These are phyloP conservation scores for Parazoanthus atlanticus DNA, from an alignment of 92 coral and sea anemone species.

Conservation along the genomic window DNA sequence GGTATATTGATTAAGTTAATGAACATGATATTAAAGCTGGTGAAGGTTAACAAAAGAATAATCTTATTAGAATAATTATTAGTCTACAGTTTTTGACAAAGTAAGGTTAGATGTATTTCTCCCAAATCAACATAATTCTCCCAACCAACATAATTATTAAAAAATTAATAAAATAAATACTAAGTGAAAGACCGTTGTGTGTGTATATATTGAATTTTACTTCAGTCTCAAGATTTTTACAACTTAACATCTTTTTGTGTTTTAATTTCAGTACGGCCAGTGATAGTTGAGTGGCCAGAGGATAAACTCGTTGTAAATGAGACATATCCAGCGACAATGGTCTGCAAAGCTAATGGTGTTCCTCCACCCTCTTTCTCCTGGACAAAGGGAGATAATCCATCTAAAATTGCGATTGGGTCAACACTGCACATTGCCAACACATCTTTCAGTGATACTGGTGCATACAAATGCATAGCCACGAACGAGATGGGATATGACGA, in stretches of 20 bases:
- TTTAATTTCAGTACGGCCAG: conserved; percentile 53
- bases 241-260: background rate
- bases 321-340: conserved; percentile 51
- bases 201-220: background rate
- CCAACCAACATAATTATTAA: too few species aligned
- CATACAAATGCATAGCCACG: conserved; percentile 59
- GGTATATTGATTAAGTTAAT: too few species aligned
- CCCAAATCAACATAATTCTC: too few species aligned
- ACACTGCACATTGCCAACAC: conserved; percentile 38
- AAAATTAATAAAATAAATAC: too few species aligned
- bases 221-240: background rate
- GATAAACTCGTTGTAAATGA: conserved; percentile 49
- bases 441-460: conserved; percentile 65
- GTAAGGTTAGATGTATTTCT: too few species aligned
- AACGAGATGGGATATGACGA: conserved; percentile 60
- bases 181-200: too few species aligned
- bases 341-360: conserved; percentile 70
- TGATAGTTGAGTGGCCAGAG: conserved; percentile 36
- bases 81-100: too few species aligned
- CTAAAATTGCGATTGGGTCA: background rate
- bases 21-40: too few species aligned
- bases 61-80: too few species aligned
- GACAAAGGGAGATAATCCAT: conserved; percentile 42
- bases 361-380: conserved; percentile 68
- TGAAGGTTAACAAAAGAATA: too few species aligned